These are phyloP conservation scores for Scomber colias DNA, from an alignment of 2,113 vertebrate genomes.

Conservation along the genomic window DNA sequence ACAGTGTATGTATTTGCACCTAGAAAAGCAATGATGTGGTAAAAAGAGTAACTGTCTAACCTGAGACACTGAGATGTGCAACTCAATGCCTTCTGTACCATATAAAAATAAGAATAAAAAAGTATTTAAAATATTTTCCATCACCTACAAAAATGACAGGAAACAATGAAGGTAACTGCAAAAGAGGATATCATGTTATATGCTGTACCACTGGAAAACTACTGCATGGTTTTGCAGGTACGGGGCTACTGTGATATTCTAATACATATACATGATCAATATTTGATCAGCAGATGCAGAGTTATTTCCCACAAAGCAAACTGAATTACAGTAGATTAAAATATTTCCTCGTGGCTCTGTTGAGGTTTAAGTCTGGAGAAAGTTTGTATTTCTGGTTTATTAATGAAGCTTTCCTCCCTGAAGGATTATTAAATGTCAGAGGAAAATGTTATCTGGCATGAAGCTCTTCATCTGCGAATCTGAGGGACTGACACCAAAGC, in stretches of 20 bases:
- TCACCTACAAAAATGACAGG: neutral
- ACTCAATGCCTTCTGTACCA: no score
- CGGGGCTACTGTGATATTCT: neutral
- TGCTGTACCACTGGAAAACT: neutral
- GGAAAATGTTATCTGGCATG: slow-evolving; percentile 35
- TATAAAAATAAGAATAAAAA: neutral
- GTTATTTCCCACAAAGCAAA: slow-evolving; percentile 22
- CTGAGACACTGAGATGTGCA: no score
- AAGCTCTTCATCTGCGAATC: slow-evolving; percentile 31
- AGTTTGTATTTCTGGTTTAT: slow-evolving; percentile 33
- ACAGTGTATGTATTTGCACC: neutral
- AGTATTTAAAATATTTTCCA: no score
- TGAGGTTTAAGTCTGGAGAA: slow-evolving; percentile 39
- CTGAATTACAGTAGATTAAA: slow-evolving; percentile 16
- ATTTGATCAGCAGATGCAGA: neutral
- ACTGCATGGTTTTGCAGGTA: no score
- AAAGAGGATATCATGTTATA: no score
- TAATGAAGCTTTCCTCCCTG: slow-evolving; percentile 51
- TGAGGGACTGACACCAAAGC: slow-evolving; percentile 21
- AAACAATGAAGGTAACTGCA: no score
- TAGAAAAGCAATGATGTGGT: neutral
- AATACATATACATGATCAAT: neutral
- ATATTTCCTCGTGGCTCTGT: slow-evolving; percentile 21
- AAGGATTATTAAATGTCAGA: slow-evolving; percentile 64
- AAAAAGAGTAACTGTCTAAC: neutral